Percentiles rank a stretch among this genome's conserved stretches.
phyloP scores from a whole-genome alignment of 1,140 invertebrate species.

The Drosophila melanogaster region DNA sequence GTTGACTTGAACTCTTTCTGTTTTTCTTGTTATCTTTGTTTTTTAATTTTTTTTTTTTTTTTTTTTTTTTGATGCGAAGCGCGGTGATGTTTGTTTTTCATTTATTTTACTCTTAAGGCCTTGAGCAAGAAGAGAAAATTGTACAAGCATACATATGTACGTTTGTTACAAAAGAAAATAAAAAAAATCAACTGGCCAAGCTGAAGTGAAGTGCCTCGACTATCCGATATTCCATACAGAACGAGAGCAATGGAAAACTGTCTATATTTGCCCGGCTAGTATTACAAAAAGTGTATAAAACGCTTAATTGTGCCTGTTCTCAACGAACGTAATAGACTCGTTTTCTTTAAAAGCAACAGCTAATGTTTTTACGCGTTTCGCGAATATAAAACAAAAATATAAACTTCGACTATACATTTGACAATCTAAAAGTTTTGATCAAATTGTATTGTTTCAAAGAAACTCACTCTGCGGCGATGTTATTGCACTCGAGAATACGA shows the following conservation, averaged over 20 bases:
- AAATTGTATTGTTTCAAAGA: slow-evolving; percentile 8
- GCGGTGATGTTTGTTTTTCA: slow-evolving; percentile 15
- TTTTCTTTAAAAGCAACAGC: too few relatives aligned
- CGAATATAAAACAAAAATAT: too few relatives aligned
- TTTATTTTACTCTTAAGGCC: slow-evolving; percentile 12
- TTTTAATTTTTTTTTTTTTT: slow-evolving; percentile 14
- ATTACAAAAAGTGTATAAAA: background rate
- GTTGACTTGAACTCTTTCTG: slow-evolving; percentile 42
- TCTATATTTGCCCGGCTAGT: too few relatives aligned
- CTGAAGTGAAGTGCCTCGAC: background rate
- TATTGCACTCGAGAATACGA: slow-evolving; percentile 2
- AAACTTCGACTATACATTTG: too few relatives aligned
- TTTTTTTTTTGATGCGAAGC: background rate
- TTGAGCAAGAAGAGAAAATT: background rate
- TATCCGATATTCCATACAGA: background rate
- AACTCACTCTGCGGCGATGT: background rate
- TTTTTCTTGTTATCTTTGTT: slow-evolving; percentile 18
- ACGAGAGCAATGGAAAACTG: too few relatives aligned
- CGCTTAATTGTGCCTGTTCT: too few relatives aligned
- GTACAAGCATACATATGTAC: background rate
- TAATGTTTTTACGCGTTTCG: too few relatives aligned
- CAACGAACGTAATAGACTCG: too few relatives aligned
- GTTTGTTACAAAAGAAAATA: background rate
- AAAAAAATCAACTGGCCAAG: background rate
- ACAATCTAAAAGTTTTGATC: too few relatives aligned